A percentile compares a stretch with the other conserved stretches of the same genome.
These are phyloP conservation scores for Lampris megalopsis DNA, from an alignment of 2,113 vertebrate species.

Conservation along the genomic window DNA sequence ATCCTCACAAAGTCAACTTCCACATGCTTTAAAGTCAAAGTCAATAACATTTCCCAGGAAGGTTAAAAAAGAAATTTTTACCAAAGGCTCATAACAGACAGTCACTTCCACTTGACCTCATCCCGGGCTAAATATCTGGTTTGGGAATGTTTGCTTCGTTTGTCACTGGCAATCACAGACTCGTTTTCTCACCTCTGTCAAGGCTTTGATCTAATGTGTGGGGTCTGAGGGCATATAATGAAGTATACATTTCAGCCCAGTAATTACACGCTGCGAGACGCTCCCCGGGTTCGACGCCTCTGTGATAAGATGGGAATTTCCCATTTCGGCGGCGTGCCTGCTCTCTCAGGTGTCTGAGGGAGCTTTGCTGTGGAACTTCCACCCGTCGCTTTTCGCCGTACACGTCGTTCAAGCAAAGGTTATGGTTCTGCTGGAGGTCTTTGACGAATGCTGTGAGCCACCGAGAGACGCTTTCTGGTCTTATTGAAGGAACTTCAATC, in stretches of 20 bases:
- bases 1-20: constrained; percentile 36
- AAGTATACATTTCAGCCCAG: constrained; percentile 48
- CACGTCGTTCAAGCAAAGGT: constrained; percentile 33
- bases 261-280: constrained; percentile 63
- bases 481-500: constrained; percentile 29
- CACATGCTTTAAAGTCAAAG: constrained; percentile 32
- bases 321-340: constrained; percentile 38
- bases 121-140: constrained; percentile 13
- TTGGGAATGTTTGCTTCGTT: constrained; percentile 37
- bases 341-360: constrained; percentile 69
- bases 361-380: constrained; percentile 46
- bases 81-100: constrained; percentile 18
- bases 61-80: background rate
- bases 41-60: background rate
- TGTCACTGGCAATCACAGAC: constrained; percentile 46
- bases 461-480: constrained; percentile 43
- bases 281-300: constrained; percentile 39
- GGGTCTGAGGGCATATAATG: constrained; percentile 51
- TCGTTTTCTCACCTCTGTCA: constrained; percentile 20
- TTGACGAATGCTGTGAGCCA: constrained; percentile 64
- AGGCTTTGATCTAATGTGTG: constrained; percentile 53
- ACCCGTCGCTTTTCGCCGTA: constrained; percentile 36
- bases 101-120: constrained; percentile 25
- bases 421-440: constrained; percentile 53
- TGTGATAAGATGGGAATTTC: constrained; percentile 69